Conservation (phyloP, 2,113 vertebrate species). For the Cisticola juncidis region DNA sequence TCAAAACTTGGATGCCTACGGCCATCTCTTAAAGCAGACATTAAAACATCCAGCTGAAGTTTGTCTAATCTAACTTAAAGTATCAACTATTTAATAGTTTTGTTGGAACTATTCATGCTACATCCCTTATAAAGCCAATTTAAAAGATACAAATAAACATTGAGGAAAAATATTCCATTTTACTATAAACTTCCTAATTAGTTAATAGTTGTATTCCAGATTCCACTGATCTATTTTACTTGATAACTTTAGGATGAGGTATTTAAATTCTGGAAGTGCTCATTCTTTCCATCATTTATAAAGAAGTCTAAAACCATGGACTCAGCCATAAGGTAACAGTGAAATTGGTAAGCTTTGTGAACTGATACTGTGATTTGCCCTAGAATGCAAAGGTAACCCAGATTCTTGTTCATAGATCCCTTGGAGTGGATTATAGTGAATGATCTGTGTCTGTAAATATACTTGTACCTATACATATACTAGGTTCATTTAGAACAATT, state of each 20-base stretch:
- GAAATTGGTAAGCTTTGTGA: not conserved
- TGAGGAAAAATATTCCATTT: not conserved
- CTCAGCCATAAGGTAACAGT: not conserved
- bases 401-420: not conserved
- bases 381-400: not conserved
- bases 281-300: not conserved
- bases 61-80: not conserved
- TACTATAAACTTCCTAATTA: not conserved
- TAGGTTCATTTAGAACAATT: not conserved
- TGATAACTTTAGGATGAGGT: not conserved
- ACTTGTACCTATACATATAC: too few relatives aligned
- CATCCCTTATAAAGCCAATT: not conserved
- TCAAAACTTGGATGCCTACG: not conserved
- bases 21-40: not conserved
- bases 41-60: not conserved
- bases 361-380: too few relatives aligned
- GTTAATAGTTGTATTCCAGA: not conserved
- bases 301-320: not conserved
- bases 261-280: not conserved
- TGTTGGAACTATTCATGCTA: not conserved
- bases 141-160: not conserved
- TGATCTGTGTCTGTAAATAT: not conserved
- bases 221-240: not conserved
- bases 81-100: not conserved
- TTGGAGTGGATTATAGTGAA: not conserved